A percentile compares a stretch with the other conserved stretches of the same genome.
These are phyloP conservation scores for Philopedon plagiatum DNA, from an alignment of 2,888 invertebrate genomes.

Conservation along the genomic window DNA sequence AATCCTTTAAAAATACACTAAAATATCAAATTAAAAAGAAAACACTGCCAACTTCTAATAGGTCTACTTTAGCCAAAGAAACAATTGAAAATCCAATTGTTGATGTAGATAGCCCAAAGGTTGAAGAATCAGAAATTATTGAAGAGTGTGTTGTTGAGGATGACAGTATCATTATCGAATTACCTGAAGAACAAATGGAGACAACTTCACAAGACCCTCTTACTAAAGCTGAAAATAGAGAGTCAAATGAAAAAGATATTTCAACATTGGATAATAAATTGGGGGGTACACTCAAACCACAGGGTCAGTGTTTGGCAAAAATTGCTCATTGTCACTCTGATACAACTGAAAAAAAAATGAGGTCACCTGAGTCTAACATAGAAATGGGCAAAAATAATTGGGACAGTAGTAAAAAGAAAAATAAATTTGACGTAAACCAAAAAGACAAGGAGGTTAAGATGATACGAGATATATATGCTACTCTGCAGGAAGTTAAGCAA, in stretches of 20 bases:
- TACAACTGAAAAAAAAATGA: neutral
- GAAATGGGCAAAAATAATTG: neutral
- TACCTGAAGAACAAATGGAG: slow-evolving; percentile 25
- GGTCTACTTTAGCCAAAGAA: neutral
- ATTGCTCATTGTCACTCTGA: neutral
- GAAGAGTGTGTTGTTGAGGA: slow-evolving; percentile 50
- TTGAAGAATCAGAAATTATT: slow-evolving; percentile 42
- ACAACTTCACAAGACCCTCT: neutral
- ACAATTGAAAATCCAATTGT: slow-evolving; percentile 28
- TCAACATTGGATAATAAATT: neutral
- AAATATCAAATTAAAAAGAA: neutral
- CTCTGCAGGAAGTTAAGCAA: neutral
- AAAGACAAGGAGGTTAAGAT: neutral
- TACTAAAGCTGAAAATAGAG: neutral
- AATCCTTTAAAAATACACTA: neutral
- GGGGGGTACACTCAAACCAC: neutral
- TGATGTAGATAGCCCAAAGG: slow-evolving; percentile 29
- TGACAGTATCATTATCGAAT: slow-evolving; percentile 39
- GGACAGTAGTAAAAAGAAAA: neutral
- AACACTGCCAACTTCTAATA: neutral
- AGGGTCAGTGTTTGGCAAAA: too few relatives aligned
- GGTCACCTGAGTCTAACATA: neutral
- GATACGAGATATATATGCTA: neutral
- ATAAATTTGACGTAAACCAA: neutral
- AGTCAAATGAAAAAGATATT: neutral